Percentiles rank a stretch among this genome's conserved stretches.
Evolutionary conservation across 2,113 vertebrate species (phyloP).

Genomic region (Xyliphius kryptos): DNA sequence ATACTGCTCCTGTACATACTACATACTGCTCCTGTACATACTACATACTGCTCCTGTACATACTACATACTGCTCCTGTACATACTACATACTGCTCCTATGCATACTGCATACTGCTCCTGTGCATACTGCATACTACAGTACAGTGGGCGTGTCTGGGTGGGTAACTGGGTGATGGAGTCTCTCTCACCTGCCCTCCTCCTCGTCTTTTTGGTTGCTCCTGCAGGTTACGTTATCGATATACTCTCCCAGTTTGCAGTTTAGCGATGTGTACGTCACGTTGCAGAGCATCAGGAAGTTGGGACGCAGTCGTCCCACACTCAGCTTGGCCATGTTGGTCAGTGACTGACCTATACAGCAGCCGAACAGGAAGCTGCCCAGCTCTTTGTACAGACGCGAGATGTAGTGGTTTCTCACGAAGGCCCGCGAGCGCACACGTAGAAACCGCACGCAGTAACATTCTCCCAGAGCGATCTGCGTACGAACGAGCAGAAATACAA

Average conservation of each 20-base stretch:
- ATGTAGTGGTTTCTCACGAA: constrained; percentile 59
- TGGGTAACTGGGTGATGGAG: too few relatives aligned
- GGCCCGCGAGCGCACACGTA: constrained; percentile 48
- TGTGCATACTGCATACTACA: too few relatives aligned
- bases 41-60: too few relatives aligned
- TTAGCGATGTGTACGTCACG: constrained; percentile 56
- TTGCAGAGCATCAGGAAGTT: constrained; percentile 67
- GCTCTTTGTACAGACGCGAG: constrained; percentile 71
- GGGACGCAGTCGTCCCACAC: constrained; percentile 65
- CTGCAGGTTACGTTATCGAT: constrained; percentile 52
- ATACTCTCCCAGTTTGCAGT: constrained; percentile 54
- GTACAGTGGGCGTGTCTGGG: too few relatives aligned
- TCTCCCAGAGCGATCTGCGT: constrained; percentile 68
- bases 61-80: too few relatives aligned
- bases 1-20: background rate
- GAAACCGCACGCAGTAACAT: constrained; percentile 55
- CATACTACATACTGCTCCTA: too few relatives aligned
- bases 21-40: too few relatives aligned
- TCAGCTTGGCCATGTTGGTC: constrained; percentile 71
- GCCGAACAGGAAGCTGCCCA: constrained; percentile 75
- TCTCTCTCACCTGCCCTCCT: constrained; percentile 59
- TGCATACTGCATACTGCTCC: too few relatives aligned
- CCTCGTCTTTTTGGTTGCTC: constrained; percentile 43
- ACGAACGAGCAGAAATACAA: too few relatives aligned
- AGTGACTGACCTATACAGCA: constrained; percentile 71